Base-by-base conservation (phyloP, 2,113 vertebrate genomes). In the Ranitomeya variabilis region DNA sequence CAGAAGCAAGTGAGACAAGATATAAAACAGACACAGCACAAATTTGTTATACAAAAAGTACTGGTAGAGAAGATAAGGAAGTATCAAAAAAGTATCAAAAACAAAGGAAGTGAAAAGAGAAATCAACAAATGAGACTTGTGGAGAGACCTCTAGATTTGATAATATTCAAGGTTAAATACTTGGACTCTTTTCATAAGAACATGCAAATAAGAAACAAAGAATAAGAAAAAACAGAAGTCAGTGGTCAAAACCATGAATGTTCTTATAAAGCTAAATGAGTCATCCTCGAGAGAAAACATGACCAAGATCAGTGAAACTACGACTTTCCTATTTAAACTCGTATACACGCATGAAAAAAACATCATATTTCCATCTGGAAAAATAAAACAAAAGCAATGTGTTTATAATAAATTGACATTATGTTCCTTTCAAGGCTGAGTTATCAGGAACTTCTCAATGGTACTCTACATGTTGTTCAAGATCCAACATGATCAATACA, bases 61-160 rank as follows among this genome's bases (percentile, higher is more conserved):
- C 76, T 78, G 18, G 76, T 78, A 78, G 45, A 54, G 23, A 21
- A 54, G 76, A 78, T 54, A 54, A 78, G 45, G 10, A 78, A 54
- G 76, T 55, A n/a, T 55, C 51, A 78, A 78, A 55, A 9, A 78
- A 54, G 76, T 55, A n/a, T 55, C 51, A 78, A 78, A 55, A 54
- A 21, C 51, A 55, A 78, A 54, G 51, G 51, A 78, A 78, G 21
- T 18, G 10, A 45, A 51, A 78, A 54, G 37, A 45, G 31, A 51
- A 78, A 19, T 55, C 76, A 51, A 54, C 10, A 55, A 21, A 78
- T 19, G 55, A n/a, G 21, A 55, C 18, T 77, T 21, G 13, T 15
- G 21, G 52, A 78, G 51, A 78, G 76, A 55, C 51, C 76, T 78
- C 76, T 54, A 78, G 45, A 78, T 78, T 55, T n/a, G 51, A 54